phyloP scores from a whole-genome alignment of 2,797 vertebrate genomes.

The Danio kyathit region DNA sequence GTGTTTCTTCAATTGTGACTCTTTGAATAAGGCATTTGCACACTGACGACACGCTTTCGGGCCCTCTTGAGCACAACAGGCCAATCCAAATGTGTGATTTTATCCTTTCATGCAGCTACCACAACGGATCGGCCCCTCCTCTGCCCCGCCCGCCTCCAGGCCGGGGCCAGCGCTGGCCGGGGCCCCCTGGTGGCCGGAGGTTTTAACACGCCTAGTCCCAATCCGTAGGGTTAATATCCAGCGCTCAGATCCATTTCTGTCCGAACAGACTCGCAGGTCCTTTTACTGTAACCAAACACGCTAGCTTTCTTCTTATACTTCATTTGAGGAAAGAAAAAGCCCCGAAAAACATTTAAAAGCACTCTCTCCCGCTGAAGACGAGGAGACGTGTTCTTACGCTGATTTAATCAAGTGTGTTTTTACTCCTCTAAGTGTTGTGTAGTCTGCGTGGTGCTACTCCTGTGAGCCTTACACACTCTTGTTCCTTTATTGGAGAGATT shows the following conservation, averaged over 20 bases:
- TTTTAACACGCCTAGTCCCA: slow-evolving; percentile 80
- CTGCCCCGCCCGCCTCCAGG: slow-evolving; percentile 81
- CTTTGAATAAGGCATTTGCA: slow-evolving; percentile 13
- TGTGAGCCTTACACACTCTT: slow-evolving; percentile 71
- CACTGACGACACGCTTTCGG: slow-evolving; percentile 27
- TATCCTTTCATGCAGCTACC: slow-evolving; percentile 88
- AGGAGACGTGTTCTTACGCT: slow-evolving; percentile 50
- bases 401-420: slow-evolving; percentile 49
- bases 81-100: slow-evolving; percentile 82
- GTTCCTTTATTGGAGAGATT: slow-evolving; percentile 43
- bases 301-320: slow-evolving; percentile 31
- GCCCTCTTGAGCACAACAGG: slow-evolving; percentile 71
- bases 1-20: slow-evolving; percentile 26
- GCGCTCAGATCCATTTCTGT: slow-evolving; percentile 34
- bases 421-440: slow-evolving; percentile 67
- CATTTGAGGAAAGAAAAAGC: slow-evolving; percentile 11
- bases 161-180: slow-evolving; percentile 86
- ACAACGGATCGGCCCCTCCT: slow-evolving; percentile 85
- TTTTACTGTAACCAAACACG: slow-evolving; percentile 37
- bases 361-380: slow-evolving; percentile 33
- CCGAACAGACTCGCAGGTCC: slow-evolving; percentile 52
- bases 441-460: slow-evolving; percentile 70
- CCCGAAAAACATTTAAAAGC: slow-evolving; percentile 34
- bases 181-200: slow-evolving; percentile 82
- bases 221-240: slow-evolving; percentile 59